Evolutionary conservation across 2,797 vertebrate genomes (phyloP).

Genomic region (Rhinichthys osculus): DNA sequence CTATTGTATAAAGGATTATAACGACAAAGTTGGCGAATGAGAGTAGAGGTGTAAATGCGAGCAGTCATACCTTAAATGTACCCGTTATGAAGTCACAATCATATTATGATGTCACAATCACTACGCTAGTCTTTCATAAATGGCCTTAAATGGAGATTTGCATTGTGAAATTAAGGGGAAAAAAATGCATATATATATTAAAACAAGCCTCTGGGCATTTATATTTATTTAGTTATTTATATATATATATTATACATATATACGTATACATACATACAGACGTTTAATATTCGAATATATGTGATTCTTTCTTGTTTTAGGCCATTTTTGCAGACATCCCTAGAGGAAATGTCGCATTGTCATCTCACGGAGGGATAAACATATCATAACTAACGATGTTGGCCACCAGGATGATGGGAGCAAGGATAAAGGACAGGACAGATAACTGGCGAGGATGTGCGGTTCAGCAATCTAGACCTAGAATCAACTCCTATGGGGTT

Average conservation of each 20-base stretch:
- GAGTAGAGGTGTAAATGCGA: not conserved
- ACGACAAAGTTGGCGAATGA: not conserved
- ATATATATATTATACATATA: no score
- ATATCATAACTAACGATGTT: constrained; percentile 27
- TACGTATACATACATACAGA: not conserved
- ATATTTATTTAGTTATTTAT: no score
- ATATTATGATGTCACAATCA: no score
- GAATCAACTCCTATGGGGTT: constrained; percentile 28
- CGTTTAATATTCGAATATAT: not conserved
- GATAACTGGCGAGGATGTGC: constrained; percentile 59
- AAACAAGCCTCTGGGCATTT: no score
- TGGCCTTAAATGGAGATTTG: not conserved
- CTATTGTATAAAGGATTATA: not conserved
- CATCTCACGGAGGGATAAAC: constrained; percentile 52
- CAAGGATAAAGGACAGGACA: constrained; percentile 7
- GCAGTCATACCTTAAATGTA: constrained; percentile 1
- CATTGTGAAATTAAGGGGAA: no score
- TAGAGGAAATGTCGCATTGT: constrained; percentile 53
- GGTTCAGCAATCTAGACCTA: constrained; percentile 43
- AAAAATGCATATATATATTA: no score
- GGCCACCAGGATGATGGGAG: constrained; percentile 19
- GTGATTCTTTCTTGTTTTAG: not conserved
- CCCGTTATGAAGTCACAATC: not conserved
- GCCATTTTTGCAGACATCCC: not conserved
- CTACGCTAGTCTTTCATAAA: not conserved